Evolutionary conservation across 2,888 invertebrate genomes (phyloP).

Genomic region (Leptogaster cylindrica): DNA sequence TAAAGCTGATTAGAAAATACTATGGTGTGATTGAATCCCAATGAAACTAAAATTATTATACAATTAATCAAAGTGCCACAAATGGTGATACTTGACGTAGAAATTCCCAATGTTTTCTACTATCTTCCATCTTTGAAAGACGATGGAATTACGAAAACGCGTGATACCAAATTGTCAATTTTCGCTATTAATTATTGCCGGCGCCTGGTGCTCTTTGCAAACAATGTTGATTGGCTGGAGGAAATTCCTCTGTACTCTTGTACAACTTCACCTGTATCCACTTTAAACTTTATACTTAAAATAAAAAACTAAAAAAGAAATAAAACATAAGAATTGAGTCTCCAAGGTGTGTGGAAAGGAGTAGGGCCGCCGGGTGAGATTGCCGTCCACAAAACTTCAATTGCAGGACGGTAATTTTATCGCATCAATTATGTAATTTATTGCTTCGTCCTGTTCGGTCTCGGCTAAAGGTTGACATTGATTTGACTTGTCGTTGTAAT

Average conservation of each 20-base stretch:
- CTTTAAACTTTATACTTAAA: background rate
- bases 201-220: conserved; percentile 22
- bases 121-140: too few species aligned
- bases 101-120: too few species aligned
- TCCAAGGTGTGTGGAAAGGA: too few species aligned
- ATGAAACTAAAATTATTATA: too few species aligned
- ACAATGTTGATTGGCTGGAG: conserved; percentile 11
- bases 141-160: conserved; percentile 33
- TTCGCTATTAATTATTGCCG: conserved; percentile 41
- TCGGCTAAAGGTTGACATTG: conserved; percentile 38
- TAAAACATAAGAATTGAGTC: too few species aligned
- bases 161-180: conserved; percentile 32
- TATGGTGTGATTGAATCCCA: too few species aligned
- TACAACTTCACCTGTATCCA: background rate
- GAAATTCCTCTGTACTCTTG: conserved; percentile 12
- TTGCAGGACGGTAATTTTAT: conserved; percentile 42
- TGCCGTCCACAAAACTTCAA: conserved; percentile 13
- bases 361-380: background rate
- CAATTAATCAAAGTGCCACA: too few species aligned
- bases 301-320: too few species aligned
- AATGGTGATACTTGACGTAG: too few species aligned
- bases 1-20: too few species aligned
- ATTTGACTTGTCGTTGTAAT: conserved; percentile 43
- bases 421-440: conserved; percentile 43
- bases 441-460: conserved; percentile 33